Evolutionary conservation across 2,888 invertebrate species (phyloP).

Genomic region (Drosophila suboccidentalis): DNA sequence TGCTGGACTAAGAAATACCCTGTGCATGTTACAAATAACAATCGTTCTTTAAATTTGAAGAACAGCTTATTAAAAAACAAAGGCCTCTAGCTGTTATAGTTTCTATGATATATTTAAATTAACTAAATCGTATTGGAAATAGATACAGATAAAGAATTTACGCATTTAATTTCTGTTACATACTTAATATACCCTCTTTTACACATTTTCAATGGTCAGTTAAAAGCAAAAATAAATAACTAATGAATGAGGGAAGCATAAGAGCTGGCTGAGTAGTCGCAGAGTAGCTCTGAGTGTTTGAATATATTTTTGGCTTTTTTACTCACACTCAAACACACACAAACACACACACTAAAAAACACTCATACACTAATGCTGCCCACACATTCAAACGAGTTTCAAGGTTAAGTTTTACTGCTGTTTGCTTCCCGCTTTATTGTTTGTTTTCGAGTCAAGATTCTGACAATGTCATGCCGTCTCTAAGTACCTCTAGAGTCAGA

Average conservation of each 20-base stretch:
- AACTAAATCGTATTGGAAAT: background rate
- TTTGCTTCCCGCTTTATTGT: slow-evolving; percentile 63
- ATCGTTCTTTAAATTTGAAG: no score
- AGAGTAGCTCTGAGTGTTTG: slow-evolving; percentile 33
- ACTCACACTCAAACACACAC: slow-evolving; percentile 27
- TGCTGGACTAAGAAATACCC: background rate
- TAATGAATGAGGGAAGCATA: background rate
- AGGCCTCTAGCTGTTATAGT: no score
- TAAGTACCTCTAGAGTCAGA: slow-evolving; percentile 31
- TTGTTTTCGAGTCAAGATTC: slow-evolving; percentile 24
- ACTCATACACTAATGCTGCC: slow-evolving; percentile 2
- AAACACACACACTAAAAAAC: background rate
- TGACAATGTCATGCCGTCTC: slow-evolving; percentile 19
- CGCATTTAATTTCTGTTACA: background rate
- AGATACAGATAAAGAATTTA: background rate
- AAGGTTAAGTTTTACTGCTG: slow-evolving; percentile 68
- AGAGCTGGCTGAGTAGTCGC: slow-evolving; percentile 1
- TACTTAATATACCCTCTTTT: background rate
- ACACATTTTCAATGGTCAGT: background rate
- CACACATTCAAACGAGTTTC: slow-evolving; percentile 58
- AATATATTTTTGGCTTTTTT: slow-evolving; percentile 60
- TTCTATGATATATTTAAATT: background rate
- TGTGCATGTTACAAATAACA: background rate
- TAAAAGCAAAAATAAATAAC: background rate
- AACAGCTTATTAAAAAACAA: no score